A percentile compares a stretch with the other conserved stretches of the same genome.
Evolutionary conservation across 2,888 invertebrate genomes (phyloP).

Genomic region (Xylota segnis): DNA sequence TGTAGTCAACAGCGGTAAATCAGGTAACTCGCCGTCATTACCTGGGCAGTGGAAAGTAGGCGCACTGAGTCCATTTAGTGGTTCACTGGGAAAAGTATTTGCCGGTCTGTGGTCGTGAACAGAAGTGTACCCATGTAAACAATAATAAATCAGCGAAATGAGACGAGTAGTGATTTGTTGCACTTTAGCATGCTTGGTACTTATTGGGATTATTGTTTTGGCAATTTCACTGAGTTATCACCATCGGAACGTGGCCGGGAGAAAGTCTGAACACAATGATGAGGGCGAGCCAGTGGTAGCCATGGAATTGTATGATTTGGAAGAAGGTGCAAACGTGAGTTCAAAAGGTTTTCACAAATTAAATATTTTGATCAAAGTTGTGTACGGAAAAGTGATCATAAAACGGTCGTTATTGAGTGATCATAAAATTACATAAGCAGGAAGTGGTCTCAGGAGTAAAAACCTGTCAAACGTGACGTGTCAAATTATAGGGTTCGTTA

Average conservation of each 20-base stretch:
- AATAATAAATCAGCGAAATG: slow-evolving; percentile 57
- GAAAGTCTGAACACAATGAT: slow-evolving; percentile 26
- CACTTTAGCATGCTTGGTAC: slow-evolving; percentile 23
- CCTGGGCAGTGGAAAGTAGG: slow-evolving; percentile 40
- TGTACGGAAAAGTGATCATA: too few relatives aligned
- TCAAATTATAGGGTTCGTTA: too few relatives aligned
- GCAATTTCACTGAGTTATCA: slow-evolving; percentile 40
- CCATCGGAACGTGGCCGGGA: slow-evolving; percentile 16
- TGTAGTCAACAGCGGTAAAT: slow-evolving; percentile 16
- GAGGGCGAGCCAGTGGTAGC: not conserved
- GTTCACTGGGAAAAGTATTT: slow-evolving; percentile 59
- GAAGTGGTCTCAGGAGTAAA: too few relatives aligned
- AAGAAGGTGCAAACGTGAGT: slow-evolving; percentile 33
- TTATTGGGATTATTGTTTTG: slow-evolving; percentile 53
- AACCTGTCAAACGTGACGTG: too few relatives aligned
- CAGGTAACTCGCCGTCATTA: slow-evolving; percentile 29
- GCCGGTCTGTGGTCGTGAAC: slow-evolving; percentile 37
- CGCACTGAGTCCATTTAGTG: slow-evolving; percentile 28
- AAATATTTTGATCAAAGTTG: too few relatives aligned
- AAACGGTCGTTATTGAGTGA: too few relatives aligned
- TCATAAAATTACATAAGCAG: too few relatives aligned
- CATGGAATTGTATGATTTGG: slow-evolving; percentile 26
- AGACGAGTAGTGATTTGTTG: slow-evolving; percentile 37
- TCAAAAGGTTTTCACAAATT: not conserved
- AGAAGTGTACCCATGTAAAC: slow-evolving; percentile 29